These are phyloP conservation scores for Pseudomyrmex gracilis DNA, from an alignment of 1,140 invertebrate genomes.

Conservation along the genomic window DNA sequence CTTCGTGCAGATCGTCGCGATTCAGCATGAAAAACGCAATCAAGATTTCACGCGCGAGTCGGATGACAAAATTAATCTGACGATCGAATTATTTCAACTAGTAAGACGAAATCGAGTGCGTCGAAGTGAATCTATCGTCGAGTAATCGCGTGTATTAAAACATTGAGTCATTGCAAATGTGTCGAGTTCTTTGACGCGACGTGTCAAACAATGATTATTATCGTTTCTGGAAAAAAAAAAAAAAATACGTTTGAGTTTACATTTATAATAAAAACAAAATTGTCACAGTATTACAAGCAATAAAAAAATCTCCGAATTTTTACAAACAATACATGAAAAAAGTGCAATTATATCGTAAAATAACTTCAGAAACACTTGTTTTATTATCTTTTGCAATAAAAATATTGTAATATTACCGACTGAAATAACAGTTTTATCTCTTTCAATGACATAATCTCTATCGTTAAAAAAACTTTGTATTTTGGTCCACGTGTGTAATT, in stretches of 20 bases:
- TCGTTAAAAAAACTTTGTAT: neutral
- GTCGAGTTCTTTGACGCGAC: constrained; percentile 14
- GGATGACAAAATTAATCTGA: constrained; percentile 13
- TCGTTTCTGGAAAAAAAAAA: neutral
- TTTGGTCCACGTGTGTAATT: too few species aligned
- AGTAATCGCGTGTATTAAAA: constrained; percentile 22
- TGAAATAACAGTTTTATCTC: neutral
- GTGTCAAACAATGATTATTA: constrained; percentile 37
- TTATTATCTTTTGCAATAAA: constrained; percentile 3
- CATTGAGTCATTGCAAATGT: constrained; percentile 17
- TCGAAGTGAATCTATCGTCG: constrained; percentile 21
- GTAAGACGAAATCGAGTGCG: constrained; percentile 21
- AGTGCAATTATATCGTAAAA: neutral
- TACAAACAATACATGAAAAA: neutral
- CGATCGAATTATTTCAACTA: constrained; percentile 36
- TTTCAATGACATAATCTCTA: neutral
- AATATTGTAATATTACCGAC: neutral
- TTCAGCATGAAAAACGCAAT: constrained; percentile 56
- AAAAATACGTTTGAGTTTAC: neutral
- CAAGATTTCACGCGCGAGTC: constrained; percentile 64
- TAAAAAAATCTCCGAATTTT: neutral
- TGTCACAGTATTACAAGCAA: constrained; percentile 1
- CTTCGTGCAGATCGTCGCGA: constrained; percentile 50
- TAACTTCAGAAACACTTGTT: constrained; percentile 14
- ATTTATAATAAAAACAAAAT: neutral